Evolutionary conservation across 2,888 invertebrate species (phyloP).

Genomic region (Dyspetes luteomarginatus): DNA sequence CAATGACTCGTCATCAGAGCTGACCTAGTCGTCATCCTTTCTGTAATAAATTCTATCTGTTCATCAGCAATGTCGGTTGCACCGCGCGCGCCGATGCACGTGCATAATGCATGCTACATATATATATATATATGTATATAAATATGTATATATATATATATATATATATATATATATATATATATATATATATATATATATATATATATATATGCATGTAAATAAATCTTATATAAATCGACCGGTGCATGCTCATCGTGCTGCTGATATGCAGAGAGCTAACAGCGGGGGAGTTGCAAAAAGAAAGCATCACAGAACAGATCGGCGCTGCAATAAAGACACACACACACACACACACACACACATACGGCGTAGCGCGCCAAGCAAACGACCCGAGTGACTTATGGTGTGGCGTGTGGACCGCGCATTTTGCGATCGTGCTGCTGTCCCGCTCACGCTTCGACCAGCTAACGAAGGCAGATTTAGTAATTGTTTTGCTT

Average conservation of each 20-base stretch:
- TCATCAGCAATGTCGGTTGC: not conserved
- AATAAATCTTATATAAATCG: not conserved
- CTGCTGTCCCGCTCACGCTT: constrained; percentile 8
- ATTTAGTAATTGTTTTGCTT: constrained; percentile 76
- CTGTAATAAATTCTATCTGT: not conserved
- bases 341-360: too few relatives aligned
- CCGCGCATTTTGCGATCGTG: constrained; percentile 51
- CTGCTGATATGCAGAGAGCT: constrained; percentile 13
- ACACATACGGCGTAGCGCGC: constrained; percentile 38
- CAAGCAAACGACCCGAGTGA: constrained; percentile 67
- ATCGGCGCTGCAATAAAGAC: constrained; percentile 68
- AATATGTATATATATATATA: not conserved
- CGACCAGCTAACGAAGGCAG: constrained; percentile 72
- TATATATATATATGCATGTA: not conserved
- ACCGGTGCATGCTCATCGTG: constrained; percentile 6
- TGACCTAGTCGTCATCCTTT: not conserved
- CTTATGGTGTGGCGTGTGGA: constrained; percentile 75
- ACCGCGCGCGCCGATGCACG: not conserved
- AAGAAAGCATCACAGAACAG: constrained; percentile 53
- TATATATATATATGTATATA: not conserved
- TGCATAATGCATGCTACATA: not conserved
- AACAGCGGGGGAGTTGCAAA: constrained; percentile 11
- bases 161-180: not conserved
- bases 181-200: not conserved
- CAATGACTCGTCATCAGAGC: not conserved